Evolutionary conservation across 2,113 vertebrate species (phyloP).

Genomic region (Amazona vittata): DNA sequence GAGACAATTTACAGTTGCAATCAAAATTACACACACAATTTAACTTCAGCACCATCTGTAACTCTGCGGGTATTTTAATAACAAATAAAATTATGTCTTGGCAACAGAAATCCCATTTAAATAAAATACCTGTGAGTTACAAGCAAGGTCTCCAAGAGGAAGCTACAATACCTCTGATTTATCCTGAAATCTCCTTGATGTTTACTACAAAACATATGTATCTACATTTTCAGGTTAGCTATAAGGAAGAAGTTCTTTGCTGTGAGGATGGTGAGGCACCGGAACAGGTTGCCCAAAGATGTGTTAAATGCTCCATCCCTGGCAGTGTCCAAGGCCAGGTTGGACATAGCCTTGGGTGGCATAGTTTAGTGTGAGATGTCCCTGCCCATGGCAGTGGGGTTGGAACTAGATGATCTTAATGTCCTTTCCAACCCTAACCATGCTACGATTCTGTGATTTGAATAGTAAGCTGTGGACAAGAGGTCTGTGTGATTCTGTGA

Average conservation of each 20-base stretch:
- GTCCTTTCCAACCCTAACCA: background rate
- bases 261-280: background rate
- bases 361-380: background rate
- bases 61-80: slow-evolving; percentile 70
- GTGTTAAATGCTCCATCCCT: background rate
- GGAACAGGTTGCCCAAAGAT: background rate
- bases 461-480: background rate
- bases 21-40: slow-evolving; percentile 62
- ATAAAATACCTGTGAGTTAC: slow-evolving; percentile 17
- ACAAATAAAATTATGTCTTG: slow-evolving; percentile 67
- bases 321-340: background rate
- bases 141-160: background rate
- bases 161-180: background rate
- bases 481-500: background rate
- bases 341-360: background rate
- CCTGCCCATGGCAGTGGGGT: background rate
- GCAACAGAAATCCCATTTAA: slow-evolving; percentile 44
- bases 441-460: background rate
- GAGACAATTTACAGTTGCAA: slow-evolving; percentile 69
- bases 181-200: background rate
- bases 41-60: slow-evolving; percentile 68
- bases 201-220: background rate
- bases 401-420: background rate
- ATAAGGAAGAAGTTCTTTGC: background rate
- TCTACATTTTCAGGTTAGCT: background rate